Base-by-base conservation (phyloP, 2,113 vertebrate genomes). In the Dascyllus trimaculatus region DNA sequence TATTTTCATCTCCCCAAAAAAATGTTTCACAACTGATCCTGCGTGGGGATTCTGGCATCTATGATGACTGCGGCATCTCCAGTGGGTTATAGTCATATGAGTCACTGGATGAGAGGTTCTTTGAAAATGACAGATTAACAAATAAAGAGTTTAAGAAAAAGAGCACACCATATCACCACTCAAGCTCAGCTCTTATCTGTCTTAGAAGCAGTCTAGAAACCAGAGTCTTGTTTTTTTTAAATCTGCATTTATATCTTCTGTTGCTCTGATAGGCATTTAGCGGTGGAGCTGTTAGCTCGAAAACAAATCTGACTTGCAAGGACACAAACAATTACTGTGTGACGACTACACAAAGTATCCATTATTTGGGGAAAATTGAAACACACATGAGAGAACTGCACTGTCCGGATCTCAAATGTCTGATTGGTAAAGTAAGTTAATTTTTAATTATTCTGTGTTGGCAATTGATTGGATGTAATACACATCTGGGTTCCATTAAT, bases 401-500 rank as follows among this genome's bases (percentile, higher is more conserved):
- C 53, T 32, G 18, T 59, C 40, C 2, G 1, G 19, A 63, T 77
- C 81, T 40, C 40, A 62, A 78, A 58, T 2, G 32, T 49, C 17
- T 80, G 66, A 71, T 81, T 83, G 65, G 66, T 82, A 76, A 86
- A 80, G 66, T 63, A 80, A 79, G 52, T 49, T 82, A 15, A 66
- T 76, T 78, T 78, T 45, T 78, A 83, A 87, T 91, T 64, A 75
- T 78, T 86, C 61, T 38, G 17, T 71, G 75, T 82, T 51, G 79
- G 68, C 40, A 60, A 72, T 68, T 73, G 84, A 91, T 65, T 89
- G 77, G 64, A 72, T 77, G 22, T 61, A 77, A 85, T 79, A 78
- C 85, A 84, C 82, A 86, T 89, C 85, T 90, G 84, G 77, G 77
- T 65, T 66, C 74, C 66, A 78, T 86, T 91, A 72, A 90, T 93